A percentile compares a stretch with the other conserved stretches of the same genome.
These are phyloP conservation scores for Heloderma charlesbogerti DNA, from an alignment of 2,113 vertebrate species.

Conservation along the genomic window DNA sequence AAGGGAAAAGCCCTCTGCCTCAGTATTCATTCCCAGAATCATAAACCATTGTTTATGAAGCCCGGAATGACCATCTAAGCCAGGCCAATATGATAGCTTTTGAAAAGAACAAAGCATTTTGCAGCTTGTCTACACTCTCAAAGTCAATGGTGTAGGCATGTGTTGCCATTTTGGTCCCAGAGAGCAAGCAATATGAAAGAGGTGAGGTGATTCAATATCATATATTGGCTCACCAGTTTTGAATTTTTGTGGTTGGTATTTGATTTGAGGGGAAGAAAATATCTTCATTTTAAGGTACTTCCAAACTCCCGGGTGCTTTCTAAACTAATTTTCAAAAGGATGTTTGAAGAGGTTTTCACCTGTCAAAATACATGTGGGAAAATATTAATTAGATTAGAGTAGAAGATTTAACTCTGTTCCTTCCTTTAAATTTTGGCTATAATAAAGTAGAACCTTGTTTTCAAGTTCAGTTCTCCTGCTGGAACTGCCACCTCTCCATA, in stretches of 20 bases:
- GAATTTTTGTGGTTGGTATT: slow-evolving; percentile 18
- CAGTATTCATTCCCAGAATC: neutral
- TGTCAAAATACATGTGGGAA: slow-evolving; percentile 23
- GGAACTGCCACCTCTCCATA: neutral
- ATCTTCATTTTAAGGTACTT: slow-evolving; percentile 27
- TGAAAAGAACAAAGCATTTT: neutral
- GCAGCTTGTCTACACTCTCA: neutral
- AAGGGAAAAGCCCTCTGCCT: neutral
- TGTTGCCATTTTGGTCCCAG: neutral
- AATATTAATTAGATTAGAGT: slow-evolving; percentile 26
- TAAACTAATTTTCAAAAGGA: slow-evolving; percentile 38
- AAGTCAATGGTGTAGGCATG: no score
- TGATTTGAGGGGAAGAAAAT: slow-evolving; percentile 24
- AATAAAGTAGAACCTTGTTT: slow-evolving; percentile 27
- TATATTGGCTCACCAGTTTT: slow-evolving; percentile 1
- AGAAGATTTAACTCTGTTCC: slow-evolving; percentile 6
- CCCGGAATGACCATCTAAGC: neutral
- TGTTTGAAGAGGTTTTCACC: slow-evolving; percentile 18
- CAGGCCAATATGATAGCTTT: neutral
- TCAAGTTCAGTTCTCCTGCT: neutral
- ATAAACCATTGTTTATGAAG: neutral
- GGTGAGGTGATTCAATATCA: neutral
- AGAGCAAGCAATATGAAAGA: neutral
- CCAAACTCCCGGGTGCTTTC: slow-evolving; percentile 1
- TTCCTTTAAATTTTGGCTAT: slow-evolving; percentile 15